Percentiles rank a stretch among this genome's conserved stretches.
Conservation (phyloP, 1,140 invertebrate species). For the Drosophila bocki region DNA sequence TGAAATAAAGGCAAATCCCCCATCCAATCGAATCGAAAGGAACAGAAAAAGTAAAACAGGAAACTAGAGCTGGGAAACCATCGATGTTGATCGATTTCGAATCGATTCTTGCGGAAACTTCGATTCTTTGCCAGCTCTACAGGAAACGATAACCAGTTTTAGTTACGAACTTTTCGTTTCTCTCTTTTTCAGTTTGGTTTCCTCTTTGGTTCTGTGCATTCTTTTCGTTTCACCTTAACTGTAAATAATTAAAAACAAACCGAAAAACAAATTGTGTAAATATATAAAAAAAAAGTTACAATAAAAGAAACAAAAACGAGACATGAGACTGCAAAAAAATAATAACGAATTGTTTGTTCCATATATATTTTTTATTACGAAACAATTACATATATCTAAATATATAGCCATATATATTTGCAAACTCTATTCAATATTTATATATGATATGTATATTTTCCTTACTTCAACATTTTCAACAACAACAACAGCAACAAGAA, state of each 20-base stretch:
- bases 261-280: conserved; percentile 69
- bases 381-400: conserved; percentile 71
- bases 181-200: conserved; percentile 60
- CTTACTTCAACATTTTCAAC: conserved; percentile 67
- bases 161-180: conserved; percentile 55
- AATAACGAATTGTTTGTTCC: conserved; percentile 70
- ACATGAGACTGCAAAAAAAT: conserved; percentile 63
- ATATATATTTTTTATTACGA: conserved; percentile 59
- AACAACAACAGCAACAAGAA: conserved; percentile 57
- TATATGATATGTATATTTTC: conserved; percentile 82
- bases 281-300: conserved; percentile 62
- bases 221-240: conserved; percentile 60
- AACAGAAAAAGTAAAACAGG: conserved; percentile 44
- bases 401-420: conserved; percentile 78
- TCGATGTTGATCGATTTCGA: conserved; percentile 1
- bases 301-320: conserved; percentile 39
- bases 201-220: conserved; percentile 62
- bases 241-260: conserved; percentile 77
- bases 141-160: conserved; percentile 68
- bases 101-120: conserved; percentile 4
- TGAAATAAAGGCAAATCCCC: conserved; percentile 48
- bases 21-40: conserved; percentile 8
- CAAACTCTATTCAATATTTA: conserved; percentile 82
- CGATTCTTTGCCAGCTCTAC: conserved; percentile 16
- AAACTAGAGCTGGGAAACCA: conserved; percentile 36